Evolutionary conservation across 2,888 invertebrate genomes (phyloP), one percentile per base, ranked within the genome.

Genomic region (Tricholauxania praeusta): DNA sequence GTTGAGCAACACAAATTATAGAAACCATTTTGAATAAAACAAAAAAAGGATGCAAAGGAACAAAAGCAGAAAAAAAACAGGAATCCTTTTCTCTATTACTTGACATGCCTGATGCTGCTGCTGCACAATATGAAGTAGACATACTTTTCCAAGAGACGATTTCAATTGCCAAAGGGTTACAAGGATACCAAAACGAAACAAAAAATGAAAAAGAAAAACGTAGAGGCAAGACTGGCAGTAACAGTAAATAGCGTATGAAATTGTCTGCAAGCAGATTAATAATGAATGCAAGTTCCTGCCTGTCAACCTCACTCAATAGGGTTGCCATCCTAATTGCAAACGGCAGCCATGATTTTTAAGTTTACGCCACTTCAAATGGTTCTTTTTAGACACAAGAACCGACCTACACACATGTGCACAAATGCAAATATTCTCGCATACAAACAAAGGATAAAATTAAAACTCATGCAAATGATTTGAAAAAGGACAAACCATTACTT

Each of bases 321-420:
- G 65, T 52, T 70, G 65, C 73, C 75, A 51, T 60, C 59, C 63
- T 51, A 51, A 22, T 48, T 49, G 39, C 68, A 67, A 62, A 73
- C 72, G 80, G 80, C 82, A 77, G 82, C 83, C 83, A 83, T 83
- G 83, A 83, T 83, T 83, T 83, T 79, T 76, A 83, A 83, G 83
- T 83, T 82, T 82, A 83, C 82, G 81, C 83, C 82, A 78, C 82
- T 80, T 82, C 80, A 80, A 81, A 81, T 83, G 39, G 39, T 39
- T 39, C 39, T 39, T 39, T 22, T 39, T 39, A 39, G 72, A 62
- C 72, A 71, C 76, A 75, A 28, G 28, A 2, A 28, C 28, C 3
- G 28, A 28, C 28, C n/a, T 48, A 67, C 75, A 75, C 78, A 82
- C 79, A 80, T 77, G 53, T n/a, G 52, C 53, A 70, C 17, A 39